These are phyloP conservation scores for Machaerirhynchus nigripectus DNA, from an alignment of 2,113 vertebrate genomes.

Conservation along the genomic window DNA sequence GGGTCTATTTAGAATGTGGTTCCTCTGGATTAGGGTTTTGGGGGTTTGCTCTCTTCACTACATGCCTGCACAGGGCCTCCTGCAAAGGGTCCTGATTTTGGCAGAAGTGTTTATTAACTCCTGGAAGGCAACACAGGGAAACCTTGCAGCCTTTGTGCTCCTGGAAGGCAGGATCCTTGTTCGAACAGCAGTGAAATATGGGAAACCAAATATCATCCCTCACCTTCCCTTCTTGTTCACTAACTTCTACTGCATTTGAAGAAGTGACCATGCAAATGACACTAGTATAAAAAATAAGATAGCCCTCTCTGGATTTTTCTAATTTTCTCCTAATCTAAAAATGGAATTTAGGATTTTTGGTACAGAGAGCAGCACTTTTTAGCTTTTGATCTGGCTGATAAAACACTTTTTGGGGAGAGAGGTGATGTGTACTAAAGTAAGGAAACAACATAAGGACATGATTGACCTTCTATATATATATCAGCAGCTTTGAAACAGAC, in stretches of 20 bases:
- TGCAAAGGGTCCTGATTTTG: neutral
- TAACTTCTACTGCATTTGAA: neutral
- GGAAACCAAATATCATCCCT: neutral
- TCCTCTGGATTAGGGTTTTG: neutral
- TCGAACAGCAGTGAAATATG: neutral
- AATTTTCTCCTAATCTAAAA: neutral
- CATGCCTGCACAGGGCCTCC: neutral
- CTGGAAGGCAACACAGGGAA: neutral
- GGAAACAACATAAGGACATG: accelerated
- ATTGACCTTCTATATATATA: neutral
- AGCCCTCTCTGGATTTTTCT: neutral
- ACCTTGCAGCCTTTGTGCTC: neutral
- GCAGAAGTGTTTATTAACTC: neutral
- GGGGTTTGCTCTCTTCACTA: neutral
- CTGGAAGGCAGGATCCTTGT: neutral
- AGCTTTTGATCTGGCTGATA: neutral
- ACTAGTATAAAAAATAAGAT: neutral
- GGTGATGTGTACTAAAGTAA: neutral
- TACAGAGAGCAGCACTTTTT: neutral
- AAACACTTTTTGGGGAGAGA: neutral
- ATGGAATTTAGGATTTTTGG: accelerated
- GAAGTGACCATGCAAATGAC: neutral
- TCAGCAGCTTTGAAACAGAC: neutral
- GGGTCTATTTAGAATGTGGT: neutral
- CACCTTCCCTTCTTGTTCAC: neutral